Base-by-base conservation (phyloP, 2,888 invertebrate genomes). In the Thymelicus sylvestris region DNA sequence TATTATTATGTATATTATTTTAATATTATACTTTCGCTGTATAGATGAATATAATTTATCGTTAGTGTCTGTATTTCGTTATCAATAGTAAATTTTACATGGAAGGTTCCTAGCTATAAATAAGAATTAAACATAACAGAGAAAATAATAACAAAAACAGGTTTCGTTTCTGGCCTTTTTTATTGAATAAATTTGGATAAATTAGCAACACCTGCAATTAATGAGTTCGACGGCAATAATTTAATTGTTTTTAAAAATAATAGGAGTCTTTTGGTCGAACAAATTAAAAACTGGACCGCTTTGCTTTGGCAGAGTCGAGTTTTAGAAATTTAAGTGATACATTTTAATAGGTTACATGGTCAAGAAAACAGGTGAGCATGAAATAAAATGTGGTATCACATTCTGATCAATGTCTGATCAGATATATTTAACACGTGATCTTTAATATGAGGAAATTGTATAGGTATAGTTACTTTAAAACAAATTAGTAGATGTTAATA, bases 181-280 rank as follows among this genome's bases (percentile, higher is more conserved):
- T 70, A 73, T 74, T 48, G 79, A 84, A 84, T 83, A 76, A 72
- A 83, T 86, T 85, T 83, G 82, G 80, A 85, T 88, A 86, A 85
- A 86, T 88, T 85, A 82, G 78, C 77, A 81, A 85, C 86, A 89
- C 85, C 86, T 88, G 87, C 84, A 86, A 77, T 65, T 69, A 68
- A 68, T 68, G 62, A 68, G 62, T 55, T 55, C 77, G 72, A 76
- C 76, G 77, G 73, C 75, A 75, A 80, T 80, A 79, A 80, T 80
- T 79, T 81, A 77, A 83, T 83, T 81, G 79, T 77, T 80, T 78
- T 78, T 71, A 74, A 76, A 81, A 82, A 80, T 81, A 77, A 77
- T 63, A 66, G 71, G 71, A 69, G 64, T 72, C 77, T 79, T 50
- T 7, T 50, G 39, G n/a, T 39, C 7, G 0, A 44, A 24, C 52